phyloP scores from a whole-genome alignment of 92 coral and sea anemone species.

The Parazoanthus atlanticus region DNA sequence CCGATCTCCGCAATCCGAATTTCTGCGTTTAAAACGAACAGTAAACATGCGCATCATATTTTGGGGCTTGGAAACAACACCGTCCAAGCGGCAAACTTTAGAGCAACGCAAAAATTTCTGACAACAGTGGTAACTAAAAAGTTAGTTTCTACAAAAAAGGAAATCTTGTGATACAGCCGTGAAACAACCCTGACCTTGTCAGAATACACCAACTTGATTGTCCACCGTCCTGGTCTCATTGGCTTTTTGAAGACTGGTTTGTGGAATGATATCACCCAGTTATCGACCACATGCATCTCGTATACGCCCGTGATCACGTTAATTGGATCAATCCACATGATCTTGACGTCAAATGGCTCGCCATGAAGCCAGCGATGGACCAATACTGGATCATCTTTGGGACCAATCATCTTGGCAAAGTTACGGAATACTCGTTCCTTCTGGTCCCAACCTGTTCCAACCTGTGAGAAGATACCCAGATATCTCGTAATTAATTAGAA shows the following conservation, averaged over 20 bases:
- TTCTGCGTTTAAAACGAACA: no score
- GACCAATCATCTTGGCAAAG: constrained; percentile 89
- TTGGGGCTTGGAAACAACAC: no score
- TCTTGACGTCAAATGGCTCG: constrained; percentile 83
- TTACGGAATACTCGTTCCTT: constrained; percentile 94
- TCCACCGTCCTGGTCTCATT: constrained; percentile 95
- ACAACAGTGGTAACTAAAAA: neutral
- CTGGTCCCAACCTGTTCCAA: constrained; percentile 97
- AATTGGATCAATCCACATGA: constrained; percentile 98
- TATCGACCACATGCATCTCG: constrained; percentile 89
- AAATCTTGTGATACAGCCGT: no score
- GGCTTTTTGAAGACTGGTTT: constrained; percentile 95
- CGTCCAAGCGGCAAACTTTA: no score
- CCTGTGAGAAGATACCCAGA: constrained; percentile 47
- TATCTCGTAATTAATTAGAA: no score
- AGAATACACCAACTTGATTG: constrained; percentile 82
- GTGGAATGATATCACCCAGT: constrained; percentile 99
- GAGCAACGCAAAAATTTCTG: no score
- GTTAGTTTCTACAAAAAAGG: neutral
- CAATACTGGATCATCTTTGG: constrained; percentile 92
- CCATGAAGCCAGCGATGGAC: constrained; percentile 98
- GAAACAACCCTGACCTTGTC: constrained; percentile 46
- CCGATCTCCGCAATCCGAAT: no score
- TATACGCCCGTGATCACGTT: constrained; percentile 91
- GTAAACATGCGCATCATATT: no score